Percentiles rank a stretch among this genome's conserved stretches.
Evolutionary conservation across 2,888 invertebrate genomes (phyloP).

Genomic region (Lithophane semibrunnea): DNA sequence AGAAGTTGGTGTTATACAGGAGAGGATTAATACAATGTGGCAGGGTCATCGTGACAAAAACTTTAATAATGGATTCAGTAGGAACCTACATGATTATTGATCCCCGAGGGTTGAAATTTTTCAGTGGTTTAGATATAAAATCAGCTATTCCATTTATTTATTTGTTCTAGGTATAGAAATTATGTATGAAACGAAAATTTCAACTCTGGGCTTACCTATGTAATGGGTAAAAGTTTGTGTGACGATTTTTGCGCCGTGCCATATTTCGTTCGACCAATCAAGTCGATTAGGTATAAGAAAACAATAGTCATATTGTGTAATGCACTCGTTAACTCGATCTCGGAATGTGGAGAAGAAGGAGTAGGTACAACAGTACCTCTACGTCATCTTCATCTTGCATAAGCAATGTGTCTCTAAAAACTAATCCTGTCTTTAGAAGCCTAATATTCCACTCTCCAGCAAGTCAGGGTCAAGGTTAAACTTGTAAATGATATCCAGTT

Average conservation of each 20-base stretch:
- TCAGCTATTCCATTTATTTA: neutral
- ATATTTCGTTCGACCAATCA: neutral
- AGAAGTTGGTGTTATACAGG: neutral
- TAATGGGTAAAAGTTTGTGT: neutral
- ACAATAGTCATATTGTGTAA: neutral
- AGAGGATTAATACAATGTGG: neutral
- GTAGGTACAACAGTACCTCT: neutral
- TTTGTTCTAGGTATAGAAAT: neutral
- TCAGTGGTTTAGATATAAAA: neutral
- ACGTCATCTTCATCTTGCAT: neutral
- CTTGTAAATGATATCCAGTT: slow-evolving; percentile 27
- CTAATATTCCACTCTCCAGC: neutral
- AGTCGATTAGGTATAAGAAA: neutral
- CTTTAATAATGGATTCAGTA: neutral
- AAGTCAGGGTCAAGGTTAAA: slow-evolving; percentile 40
- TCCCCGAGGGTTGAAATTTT: neutral
- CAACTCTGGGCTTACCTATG: neutral
- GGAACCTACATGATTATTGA: neutral
- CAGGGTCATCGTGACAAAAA: neutral
- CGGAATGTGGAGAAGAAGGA: neutral
- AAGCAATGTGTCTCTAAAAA: slow-evolving; percentile 3
- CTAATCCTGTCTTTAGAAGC: slow-evolving; percentile 4
- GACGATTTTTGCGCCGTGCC: neutral
- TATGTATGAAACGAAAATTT: neutral
- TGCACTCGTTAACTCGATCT: neutral